Conservation (phyloP, 1,140 invertebrate genomes). For the Chrysomallon squamiferum region DNA sequence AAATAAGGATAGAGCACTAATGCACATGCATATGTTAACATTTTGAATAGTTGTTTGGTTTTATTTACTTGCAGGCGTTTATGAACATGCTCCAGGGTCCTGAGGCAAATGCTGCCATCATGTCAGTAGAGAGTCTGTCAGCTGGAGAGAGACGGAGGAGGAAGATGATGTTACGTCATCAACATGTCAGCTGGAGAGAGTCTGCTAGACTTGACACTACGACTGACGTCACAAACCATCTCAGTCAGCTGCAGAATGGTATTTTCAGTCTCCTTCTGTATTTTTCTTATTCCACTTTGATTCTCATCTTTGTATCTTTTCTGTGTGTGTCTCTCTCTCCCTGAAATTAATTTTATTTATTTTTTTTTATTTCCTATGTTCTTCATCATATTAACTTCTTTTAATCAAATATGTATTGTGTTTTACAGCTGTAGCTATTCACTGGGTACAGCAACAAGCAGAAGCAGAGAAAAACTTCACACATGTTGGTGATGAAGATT, state of each 20-base stretch:
- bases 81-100: slow-evolving; percentile 2
- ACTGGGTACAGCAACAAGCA: slow-evolving; percentile 1
- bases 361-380: too few species aligned
- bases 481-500: not conserved
- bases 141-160: not conserved
- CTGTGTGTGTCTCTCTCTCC: too few species aligned
- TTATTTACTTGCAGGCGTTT: not conserved
- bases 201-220: not conserved
- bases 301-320: too few species aligned
- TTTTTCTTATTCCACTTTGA: too few species aligned
- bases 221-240: not conserved
- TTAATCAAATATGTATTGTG: too few species aligned
- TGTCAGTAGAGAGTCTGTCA: not conserved
- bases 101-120: not conserved
- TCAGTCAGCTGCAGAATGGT: too few species aligned
- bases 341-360: too few species aligned
- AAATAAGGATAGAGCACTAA: too few species aligned
- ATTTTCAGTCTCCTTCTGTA: too few species aligned
- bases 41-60: too few species aligned
- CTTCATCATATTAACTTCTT: too few species aligned
- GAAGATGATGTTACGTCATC: not conserved
- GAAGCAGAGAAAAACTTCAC: not conserved
- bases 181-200: not conserved
- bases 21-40: not conserved
- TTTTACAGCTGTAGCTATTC: not conserved